These are phyloP conservation scores for Lindbergichthys nudifrons DNA, from an alignment of 2,797 vertebrate genomes.

Conservation along the genomic window DNA sequence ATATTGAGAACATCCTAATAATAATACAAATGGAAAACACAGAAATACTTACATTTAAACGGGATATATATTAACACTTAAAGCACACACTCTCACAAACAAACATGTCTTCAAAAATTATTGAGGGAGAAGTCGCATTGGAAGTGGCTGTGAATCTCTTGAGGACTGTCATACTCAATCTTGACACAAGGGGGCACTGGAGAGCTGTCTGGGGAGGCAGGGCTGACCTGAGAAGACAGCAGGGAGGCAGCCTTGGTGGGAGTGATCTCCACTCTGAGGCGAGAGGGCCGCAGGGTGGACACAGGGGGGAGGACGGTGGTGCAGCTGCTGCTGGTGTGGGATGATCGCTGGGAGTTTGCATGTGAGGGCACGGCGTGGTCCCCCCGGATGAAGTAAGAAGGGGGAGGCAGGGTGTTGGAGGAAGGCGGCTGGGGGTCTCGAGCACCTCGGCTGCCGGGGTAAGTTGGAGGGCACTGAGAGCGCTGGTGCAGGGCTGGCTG, in stretches of 20 bases:
- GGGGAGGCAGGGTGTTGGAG: constrained; percentile 51
- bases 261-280: constrained; percentile 52
- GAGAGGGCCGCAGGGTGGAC: constrained; percentile 60
- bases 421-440: constrained; percentile 59
- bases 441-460: constrained; percentile 53
- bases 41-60: constrained; percentile 30
- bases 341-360: constrained; percentile 43
- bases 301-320: constrained; percentile 67
- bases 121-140: constrained; percentile 86
- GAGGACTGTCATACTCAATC: constrained; percentile 76
- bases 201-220: constrained; percentile 66
- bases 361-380: constrained; percentile 44
- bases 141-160: constrained; percentile 81
- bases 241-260: constrained; percentile 46
- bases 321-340: constrained; percentile 36
- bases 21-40: constrained; percentile 29
- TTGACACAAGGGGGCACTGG: constrained; percentile 73
- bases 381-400: constrained; percentile 51
- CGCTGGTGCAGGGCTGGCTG: constrained; percentile 74
- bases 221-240: constrained; percentile 63
- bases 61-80: constrained; percentile 6
- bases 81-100: constrained; percentile 23
- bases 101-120: constrained; percentile 75
- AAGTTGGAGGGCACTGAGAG: constrained; percentile 65
- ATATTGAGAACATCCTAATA: constrained; percentile 33